A percentile compares a stretch with the other conserved stretches of the same genome.
Evolutionary conservation across 2,888 invertebrate genomes (phyloP).

Genomic region (Cactoblastis cactorum): DNA sequence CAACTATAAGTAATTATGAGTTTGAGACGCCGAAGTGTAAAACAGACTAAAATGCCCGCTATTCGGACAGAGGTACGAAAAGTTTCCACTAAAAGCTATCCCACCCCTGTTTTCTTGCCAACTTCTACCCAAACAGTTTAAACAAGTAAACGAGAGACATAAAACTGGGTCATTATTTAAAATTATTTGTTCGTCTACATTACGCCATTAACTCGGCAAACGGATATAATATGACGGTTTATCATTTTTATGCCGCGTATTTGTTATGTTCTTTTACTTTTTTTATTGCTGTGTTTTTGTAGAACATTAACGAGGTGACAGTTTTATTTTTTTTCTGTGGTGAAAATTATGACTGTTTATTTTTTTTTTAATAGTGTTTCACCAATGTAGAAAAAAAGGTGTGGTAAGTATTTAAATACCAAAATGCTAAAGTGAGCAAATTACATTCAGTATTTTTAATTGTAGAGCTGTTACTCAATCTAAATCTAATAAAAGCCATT

Average conservation of each 20-base stretch:
- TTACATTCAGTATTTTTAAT: no score
- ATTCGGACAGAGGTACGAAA: no score
- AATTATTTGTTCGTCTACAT: constrained; percentile 11
- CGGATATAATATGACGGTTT: constrained; percentile 19
- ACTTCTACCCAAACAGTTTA: background rate
- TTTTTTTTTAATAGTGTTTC: background rate
- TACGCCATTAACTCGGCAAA: constrained; percentile 10
- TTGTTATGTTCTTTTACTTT: constrained; percentile 19
- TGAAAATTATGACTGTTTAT: background rate
- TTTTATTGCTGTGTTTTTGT: constrained; percentile 17
- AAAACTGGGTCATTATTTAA: constrained; percentile 3
- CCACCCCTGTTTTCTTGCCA: background rate
- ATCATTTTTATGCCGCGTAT: constrained; percentile 22
- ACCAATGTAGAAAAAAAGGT: background rate
- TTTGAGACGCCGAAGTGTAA: no score
- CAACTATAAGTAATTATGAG: no score
- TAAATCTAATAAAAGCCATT: no score
- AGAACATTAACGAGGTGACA: constrained; percentile 13
- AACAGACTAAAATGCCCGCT: no score
- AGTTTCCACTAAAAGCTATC: no score
- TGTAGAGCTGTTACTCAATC: no score
- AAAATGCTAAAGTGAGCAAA: no score
- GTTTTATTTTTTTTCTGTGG: constrained; percentile 13
- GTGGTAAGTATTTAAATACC: no score
- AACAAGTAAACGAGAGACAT: background rate